A percentile compares a stretch with the other conserved stretches of the same genome.
phyloP scores from a whole-genome alignment of 2,113 vertebrate species.

The Benitochromis conjunctus region DNA sequence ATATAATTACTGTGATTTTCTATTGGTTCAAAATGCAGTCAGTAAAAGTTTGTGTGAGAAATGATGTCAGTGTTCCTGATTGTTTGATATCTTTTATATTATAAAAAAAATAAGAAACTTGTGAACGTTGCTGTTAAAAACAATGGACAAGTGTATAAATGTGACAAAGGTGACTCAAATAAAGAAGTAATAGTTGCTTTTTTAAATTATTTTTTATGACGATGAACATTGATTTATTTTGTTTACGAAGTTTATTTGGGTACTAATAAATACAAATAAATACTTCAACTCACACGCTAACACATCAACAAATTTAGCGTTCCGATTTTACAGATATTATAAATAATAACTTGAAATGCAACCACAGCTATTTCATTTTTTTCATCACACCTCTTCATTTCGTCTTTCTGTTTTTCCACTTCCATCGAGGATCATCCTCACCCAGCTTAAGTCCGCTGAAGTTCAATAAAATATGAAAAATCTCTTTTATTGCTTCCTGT shows the following conservation, averaged over 20 bases:
- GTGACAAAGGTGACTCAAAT: neutral
- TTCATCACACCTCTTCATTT: neutral
- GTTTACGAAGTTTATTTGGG: neutral
- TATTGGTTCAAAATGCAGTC: neutral
- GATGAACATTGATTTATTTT: neutral
- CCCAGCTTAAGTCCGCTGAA: constrained; percentile 10
- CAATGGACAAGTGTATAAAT: neutral
- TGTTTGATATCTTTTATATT: neutral
- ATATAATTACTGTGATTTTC: neutral
- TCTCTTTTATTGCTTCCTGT: constrained; percentile 18
- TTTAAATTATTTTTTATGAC: accelerated
- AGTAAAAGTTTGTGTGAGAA: neutral
- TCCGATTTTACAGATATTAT: neutral
- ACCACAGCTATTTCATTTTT: neutral
- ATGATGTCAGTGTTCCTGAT: neutral
- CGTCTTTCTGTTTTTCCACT: neutral
- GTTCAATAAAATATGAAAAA: constrained; percentile 63
- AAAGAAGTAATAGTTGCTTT: neutral
- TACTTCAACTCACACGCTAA: neutral
- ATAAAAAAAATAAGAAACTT: neutral
- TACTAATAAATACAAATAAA: neutral
- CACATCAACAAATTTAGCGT: neutral
- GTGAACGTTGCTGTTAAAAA: neutral
- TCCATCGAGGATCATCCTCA: neutral
- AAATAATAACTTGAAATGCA: neutral